Evolutionary conservation across 2,888 invertebrate genomes (phyloP).

Genomic region (Molanna angustata): DNA sequence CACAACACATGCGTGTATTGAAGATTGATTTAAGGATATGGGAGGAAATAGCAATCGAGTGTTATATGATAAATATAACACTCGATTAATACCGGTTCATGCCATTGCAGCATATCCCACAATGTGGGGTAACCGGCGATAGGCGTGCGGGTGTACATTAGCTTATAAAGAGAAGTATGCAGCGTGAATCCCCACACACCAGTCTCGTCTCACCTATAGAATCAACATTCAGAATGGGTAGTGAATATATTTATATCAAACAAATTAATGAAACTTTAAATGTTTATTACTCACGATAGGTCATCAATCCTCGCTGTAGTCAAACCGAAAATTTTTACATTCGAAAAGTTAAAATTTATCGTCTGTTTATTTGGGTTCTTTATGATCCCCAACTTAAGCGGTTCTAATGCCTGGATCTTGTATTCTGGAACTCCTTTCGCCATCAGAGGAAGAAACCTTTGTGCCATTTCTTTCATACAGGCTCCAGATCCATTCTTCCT

Average conservation of each 20-base stretch:
- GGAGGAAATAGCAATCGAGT: too few species aligned
- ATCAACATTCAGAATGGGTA: too few species aligned
- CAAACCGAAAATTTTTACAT: neutral
- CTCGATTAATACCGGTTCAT: too few species aligned
- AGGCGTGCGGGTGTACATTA: too few species aligned
- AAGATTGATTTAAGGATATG: too few species aligned
- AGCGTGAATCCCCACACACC: too few species aligned
- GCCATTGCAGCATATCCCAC: too few species aligned
- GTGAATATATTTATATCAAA: neutral
- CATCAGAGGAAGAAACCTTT: neutral
- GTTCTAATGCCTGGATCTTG: neutral
- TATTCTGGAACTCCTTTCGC: neutral
- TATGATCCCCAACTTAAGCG: neutral
- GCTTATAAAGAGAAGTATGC: too few species aligned
- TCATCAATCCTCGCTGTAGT: neutral
- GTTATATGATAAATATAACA: too few species aligned
- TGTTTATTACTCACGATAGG: neutral
- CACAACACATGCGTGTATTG: too few species aligned
- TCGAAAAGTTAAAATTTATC: neutral
- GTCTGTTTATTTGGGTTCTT: neutral
- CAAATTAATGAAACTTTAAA: neutral
- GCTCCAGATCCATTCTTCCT: neutral
- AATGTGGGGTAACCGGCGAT: too few species aligned
- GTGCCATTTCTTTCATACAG: neutral
- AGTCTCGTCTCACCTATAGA: too few species aligned